Base-by-base conservation (phyloP, 2,888 invertebrate species). In the Torymus texanus region DNA sequence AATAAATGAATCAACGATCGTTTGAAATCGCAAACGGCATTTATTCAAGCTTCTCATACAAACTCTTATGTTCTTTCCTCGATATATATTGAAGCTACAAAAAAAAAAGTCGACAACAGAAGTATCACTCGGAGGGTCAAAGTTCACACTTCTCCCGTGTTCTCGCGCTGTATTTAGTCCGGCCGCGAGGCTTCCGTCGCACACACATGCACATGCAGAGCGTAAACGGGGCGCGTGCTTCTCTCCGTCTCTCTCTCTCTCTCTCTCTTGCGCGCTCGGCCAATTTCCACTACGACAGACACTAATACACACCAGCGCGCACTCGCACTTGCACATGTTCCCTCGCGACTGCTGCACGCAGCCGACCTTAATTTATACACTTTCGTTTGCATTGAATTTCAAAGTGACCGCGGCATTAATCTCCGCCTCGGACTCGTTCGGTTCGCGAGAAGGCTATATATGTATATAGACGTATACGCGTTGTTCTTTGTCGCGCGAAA, bases 341-440 rank as follows among this genome's bases (percentile, higher is more conserved):
- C 56, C 18, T 65, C 65, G 41, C 41, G 41, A 41, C 41, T 41
- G 41, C 41, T 41, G 41, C 29, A 4, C 53, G 24, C 53, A 24
- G 8, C 53, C 53, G 76, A 24, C 56, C 70, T 76, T 70, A 76
- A 70, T 76, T 76, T 76, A 68, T 70, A 68, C 74, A 74, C 71
- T 79, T 75, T 75, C 79, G 79, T 75, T 75, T 71, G 79, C 79
- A 79, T 75, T 79, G 79, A 79, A 79, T 79, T 79, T 75, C 74
- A 75, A 79, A 79, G 79, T 71, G 75, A 75, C 78, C 75, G 74
- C 75, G 79, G 71, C 67, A 78, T 72, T 77, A 77, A 77, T 77
- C 77, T 55, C 63, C 55, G 14, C 18, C 13, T 53, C 10, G 21
- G 24, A 24, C 63, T 10, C 13, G 41, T 56, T 65, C 62, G 11